phyloP scores from a whole-genome alignment of 1,140 invertebrate genomes.

The Steinernema feltiae region DNA sequence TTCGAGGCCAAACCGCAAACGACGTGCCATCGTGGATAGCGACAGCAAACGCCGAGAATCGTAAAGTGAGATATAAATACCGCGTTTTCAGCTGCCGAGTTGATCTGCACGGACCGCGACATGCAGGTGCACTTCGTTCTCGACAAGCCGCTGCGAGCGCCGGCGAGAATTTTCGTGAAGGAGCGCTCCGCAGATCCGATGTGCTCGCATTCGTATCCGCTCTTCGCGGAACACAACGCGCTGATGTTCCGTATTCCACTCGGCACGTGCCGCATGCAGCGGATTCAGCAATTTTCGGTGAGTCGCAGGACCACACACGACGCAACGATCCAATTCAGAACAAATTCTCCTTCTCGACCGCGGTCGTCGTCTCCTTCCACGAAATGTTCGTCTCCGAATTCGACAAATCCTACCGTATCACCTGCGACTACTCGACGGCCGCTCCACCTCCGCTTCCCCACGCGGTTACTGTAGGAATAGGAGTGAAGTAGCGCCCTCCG shows the following conservation, averaged over 20 bases:
- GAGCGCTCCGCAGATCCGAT: constrained; percentile 21
- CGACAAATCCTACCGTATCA: constrained; percentile 16
- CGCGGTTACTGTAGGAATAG: constrained; percentile 14
- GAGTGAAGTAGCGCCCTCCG: constrained; percentile 10
- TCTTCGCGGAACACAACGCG: constrained; percentile 14
- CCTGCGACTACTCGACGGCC: constrained; percentile 18
- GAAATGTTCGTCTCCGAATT: constrained; percentile 17
- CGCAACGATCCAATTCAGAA: not conserved
- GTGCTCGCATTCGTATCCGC: constrained; percentile 16
- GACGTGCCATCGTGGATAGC: too few species aligned
- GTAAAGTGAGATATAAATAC: too few species aligned
- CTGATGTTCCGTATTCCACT: constrained; percentile 24
- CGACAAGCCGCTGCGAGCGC: constrained; percentile 11
- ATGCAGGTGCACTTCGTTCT: constrained; percentile 25
- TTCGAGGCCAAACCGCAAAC: too few species aligned
- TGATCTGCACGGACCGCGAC: constrained; percentile 25
- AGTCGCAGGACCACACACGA: not conserved
- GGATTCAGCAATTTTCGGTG: constrained; percentile 17
- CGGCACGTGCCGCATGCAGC: constrained; percentile 22
- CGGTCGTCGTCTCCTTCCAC: constrained; percentile 26
- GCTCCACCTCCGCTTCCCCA: not conserved
- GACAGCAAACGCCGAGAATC: too few species aligned
- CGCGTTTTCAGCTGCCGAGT: constrained; percentile 19
- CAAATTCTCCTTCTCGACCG: constrained; percentile 20
- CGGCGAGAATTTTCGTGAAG: constrained; percentile 24